phyloP scores from a whole-genome alignment of 2,888 invertebrate genomes.

The Agapostemon virescens region DNA sequence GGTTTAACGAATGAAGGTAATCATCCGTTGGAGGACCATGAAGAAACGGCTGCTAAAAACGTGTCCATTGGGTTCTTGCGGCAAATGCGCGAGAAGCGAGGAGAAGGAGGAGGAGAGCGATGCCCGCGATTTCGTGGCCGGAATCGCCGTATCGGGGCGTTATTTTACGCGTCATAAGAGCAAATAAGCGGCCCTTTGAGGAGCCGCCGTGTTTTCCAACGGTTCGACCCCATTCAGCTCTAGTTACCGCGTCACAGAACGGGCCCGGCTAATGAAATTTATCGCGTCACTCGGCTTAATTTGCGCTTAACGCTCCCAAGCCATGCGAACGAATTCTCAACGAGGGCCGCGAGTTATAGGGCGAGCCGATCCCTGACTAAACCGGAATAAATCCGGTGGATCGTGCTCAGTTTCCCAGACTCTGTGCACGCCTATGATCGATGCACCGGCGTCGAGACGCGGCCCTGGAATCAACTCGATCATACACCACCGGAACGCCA shows the following conservation, averaged over 20 bases:
- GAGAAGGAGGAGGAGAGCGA: neutral
- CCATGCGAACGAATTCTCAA: conserved; percentile 60
- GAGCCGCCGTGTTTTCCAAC: conserved; percentile 24
- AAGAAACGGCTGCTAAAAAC: conserved; percentile 28
- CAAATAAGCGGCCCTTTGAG: conserved; percentile 22
- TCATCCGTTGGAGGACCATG: conserved; percentile 12
- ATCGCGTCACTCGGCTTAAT: conserved; percentile 67
- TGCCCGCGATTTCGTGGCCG: conserved; percentile 19
- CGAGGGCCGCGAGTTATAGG: conserved; percentile 53
- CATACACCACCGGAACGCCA: conserved; percentile 32
- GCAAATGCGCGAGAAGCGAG: neutral
- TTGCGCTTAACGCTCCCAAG: conserved; percentile 67
- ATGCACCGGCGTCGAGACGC: conserved; percentile 48
- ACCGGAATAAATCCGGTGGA: conserved; percentile 59
- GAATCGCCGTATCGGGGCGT: conserved; percentile 25
- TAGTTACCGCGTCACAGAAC: conserved; percentile 61
- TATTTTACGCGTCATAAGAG: conserved; percentile 38
- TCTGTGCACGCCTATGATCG: conserved; percentile 56
- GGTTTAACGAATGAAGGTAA: conserved; percentile 20
- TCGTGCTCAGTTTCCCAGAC: conserved; percentile 53
- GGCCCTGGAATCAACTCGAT: conserved; percentile 35
- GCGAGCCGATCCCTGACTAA: conserved; percentile 39
- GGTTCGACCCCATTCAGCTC: conserved; percentile 39
- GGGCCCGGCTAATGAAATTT: conserved; percentile 63
- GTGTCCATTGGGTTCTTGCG: neutral